phyloP scores from a whole-genome alignment of 2,797 vertebrate genomes.

The Gymnopithys bicolor region DNA sequence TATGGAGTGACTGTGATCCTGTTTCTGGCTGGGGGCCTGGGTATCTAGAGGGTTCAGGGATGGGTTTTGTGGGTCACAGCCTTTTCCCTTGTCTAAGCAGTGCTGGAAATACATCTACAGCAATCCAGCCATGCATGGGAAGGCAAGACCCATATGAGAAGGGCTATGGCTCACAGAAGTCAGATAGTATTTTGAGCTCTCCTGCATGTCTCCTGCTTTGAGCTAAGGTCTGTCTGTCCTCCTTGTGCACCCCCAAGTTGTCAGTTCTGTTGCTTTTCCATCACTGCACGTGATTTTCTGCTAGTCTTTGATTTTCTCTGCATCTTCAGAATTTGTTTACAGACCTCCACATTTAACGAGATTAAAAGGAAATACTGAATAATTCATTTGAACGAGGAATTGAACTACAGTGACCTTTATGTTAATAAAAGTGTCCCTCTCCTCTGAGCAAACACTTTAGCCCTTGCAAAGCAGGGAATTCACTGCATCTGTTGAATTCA shows the following conservation, averaged over 20 bases:
- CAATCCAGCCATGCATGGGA: neutral
- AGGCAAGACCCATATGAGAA: neutral
- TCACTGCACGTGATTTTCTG: neutral
- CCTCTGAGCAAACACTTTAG: conserved; percentile 47
- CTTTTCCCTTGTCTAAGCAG: neutral
- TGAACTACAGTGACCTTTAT: conserved; percentile 50
- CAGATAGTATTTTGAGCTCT: neutral
- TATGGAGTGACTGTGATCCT: neutral
- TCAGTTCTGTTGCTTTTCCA: neutral
- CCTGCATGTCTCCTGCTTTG: fast-evolving
- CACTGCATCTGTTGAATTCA: conserved; percentile 57
- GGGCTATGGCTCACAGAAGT: neutral
- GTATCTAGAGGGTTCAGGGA: neutral
- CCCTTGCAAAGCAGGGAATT: conserved; percentile 40
- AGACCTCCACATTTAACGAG: neutral
- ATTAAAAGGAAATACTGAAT: conserved; percentile 50
- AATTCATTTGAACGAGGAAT: conserved; percentile 2
- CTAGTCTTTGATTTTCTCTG: neutral
- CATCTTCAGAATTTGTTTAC: conserved; percentile 27
- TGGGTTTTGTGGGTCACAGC: neutral
- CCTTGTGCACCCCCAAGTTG: neutral
- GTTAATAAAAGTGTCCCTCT: conserved; percentile 46
- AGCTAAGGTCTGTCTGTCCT: neutral
- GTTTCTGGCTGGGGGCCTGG: neutral
- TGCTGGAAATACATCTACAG: neutral